phyloP scores from a whole-genome alignment of 1,140 invertebrate genomes.

The Holcopasites calliopsidis region DNA sequence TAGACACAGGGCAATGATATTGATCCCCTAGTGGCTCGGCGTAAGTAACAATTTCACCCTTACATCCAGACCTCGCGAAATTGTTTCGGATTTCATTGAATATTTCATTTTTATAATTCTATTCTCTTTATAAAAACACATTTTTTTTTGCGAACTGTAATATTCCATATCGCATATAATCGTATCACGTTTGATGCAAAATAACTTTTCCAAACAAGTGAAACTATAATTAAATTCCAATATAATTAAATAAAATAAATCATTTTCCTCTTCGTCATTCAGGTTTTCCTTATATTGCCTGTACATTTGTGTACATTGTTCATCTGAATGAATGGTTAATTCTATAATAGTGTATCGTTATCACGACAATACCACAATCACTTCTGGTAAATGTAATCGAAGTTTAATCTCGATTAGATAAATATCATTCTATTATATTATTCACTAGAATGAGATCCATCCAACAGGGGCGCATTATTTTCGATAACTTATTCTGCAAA shows the following conservation, averaged over 20 bases:
- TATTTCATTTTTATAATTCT: no score
- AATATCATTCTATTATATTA: not conserved
- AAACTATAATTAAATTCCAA: no score
- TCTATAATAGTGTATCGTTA: not conserved
- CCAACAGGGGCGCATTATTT: not conserved
- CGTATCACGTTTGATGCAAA: no score
- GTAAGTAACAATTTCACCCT: not conserved
- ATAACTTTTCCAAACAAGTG: no score
- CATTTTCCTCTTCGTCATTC: not conserved
- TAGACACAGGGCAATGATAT: constrained; percentile 63
- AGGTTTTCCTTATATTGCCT: not conserved
- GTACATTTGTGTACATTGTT: not conserved
- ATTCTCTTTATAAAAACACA: no score
- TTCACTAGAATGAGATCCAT: not conserved
- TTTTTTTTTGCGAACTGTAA: no score
- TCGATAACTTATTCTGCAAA: not conserved
- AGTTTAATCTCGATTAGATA: no score
- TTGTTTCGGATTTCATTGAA: not conserved
- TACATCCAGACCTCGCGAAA: not conserved
- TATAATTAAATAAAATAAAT: not conserved
- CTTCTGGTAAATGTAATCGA: no score
- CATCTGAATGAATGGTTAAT: not conserved
- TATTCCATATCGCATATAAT: no score
- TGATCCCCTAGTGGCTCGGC: constrained; percentile 38
- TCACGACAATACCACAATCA: not conserved